phyloP scores from a whole-genome alignment of 2,113 vertebrate species.

The Albula glossodonta region DNA sequence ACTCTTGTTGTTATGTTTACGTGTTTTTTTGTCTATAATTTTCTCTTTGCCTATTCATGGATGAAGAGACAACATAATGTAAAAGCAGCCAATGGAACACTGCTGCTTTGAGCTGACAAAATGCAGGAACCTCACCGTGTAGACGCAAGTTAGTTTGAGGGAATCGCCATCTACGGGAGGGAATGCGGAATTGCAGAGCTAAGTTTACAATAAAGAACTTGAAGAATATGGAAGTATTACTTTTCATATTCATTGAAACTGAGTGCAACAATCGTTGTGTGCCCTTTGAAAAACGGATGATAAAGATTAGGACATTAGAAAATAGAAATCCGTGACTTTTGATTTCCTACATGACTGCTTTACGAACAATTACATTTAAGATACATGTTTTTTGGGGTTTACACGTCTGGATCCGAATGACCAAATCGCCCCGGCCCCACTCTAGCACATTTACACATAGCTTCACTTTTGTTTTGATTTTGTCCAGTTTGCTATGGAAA shows the following conservation, averaged over 20 bases:
- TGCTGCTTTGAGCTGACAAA: not conserved
- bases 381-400: constrained; percentile 18
- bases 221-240: constrained; percentile 13
- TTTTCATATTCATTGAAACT: constrained; percentile 8
- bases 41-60: not conserved
- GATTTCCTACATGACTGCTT: not conserved
- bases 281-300: too few relatives aligned
- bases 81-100: not conserved
- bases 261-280: not conserved
- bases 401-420: constrained; percentile 14
- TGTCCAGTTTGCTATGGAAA: constrained; percentile 38
- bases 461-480: constrained; percentile 34
- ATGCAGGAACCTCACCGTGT: not conserved
- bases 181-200: constrained; percentile 25
- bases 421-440: not conserved
- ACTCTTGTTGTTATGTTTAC: not conserved
- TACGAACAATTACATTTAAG: not conserved
- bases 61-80: not conserved
- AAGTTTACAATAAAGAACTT: constrained; percentile 25
- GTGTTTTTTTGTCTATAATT: not conserved
- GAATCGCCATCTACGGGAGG: constrained; percentile 25
- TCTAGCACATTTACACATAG: constrained; percentile 22
- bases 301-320: too few relatives aligned
- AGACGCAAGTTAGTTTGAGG: not conserved
- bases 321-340: too few relatives aligned